Evolutionary conservation across 2,797 vertebrate species (phyloP).

Genomic region (Sciurus vulgaris): DNA sequence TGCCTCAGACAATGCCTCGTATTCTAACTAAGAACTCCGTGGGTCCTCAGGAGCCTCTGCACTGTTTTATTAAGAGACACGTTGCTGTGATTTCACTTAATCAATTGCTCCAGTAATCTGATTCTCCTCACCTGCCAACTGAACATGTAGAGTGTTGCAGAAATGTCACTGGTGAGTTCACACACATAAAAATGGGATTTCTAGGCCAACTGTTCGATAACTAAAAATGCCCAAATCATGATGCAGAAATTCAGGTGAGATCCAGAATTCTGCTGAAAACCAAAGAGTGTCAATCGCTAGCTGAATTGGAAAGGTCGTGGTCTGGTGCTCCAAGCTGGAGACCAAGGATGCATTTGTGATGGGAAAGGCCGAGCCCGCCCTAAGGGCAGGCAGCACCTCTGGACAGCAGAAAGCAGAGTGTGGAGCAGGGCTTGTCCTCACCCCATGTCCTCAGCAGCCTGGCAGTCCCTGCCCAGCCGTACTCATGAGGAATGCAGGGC

Average conservation of each 20-base stretch:
- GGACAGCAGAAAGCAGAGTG: not conserved
- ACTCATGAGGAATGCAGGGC: no score
- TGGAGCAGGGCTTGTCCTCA: not conserved
- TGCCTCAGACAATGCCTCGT: not conserved
- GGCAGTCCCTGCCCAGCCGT: no score
- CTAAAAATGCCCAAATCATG: slow-evolving; percentile 10
- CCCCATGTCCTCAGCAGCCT: not conserved
- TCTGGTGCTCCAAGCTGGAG: not conserved
- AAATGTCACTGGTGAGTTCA: slow-evolving; percentile 69
- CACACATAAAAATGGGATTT: slow-evolving; percentile 58
- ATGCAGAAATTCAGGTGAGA: not conserved
- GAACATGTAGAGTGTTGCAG: not conserved
- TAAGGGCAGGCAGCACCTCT: not conserved
- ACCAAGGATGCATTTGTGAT: not conserved
- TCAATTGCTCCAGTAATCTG: slow-evolving; percentile 69
- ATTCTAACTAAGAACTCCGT: not conserved
- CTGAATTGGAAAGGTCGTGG: not conserved
- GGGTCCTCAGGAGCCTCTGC: not conserved
- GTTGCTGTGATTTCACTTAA: slow-evolving; percentile 36
- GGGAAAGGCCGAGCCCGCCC: not conserved
- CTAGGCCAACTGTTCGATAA: slow-evolving; percentile 38
- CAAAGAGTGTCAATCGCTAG: slow-evolving; percentile 3
- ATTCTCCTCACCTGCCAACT: slow-evolving; percentile 21
- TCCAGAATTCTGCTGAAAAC: not conserved
- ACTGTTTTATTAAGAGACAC: not conserved